These are phyloP conservation scores for Monopterus albus DNA, from an alignment of 2,113 vertebrate species.

Conservation along the genomic window DNA sequence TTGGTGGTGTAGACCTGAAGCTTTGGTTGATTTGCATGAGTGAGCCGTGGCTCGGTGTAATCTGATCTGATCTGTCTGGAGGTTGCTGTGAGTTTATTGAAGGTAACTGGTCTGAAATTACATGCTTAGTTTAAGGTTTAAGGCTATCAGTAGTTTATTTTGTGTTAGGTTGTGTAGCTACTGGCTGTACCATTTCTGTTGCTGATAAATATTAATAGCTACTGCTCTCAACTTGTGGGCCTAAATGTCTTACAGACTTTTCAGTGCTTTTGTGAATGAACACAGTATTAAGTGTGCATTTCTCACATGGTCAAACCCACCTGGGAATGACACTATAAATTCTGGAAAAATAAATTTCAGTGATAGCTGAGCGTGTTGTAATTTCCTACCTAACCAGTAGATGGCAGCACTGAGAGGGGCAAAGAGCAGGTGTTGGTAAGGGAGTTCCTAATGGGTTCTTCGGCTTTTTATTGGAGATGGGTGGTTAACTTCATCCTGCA, in stretches of 20 bases:
- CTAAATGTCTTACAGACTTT: neutral
- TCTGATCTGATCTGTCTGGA: conserved; percentile 39
- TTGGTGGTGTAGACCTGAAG: no score
- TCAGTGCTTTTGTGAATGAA: neutral
- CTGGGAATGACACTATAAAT: no score
- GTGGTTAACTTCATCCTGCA: neutral
- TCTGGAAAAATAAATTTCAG: neutral
- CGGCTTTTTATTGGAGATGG: neutral
- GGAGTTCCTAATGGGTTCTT: neutral
- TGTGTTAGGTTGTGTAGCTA: conserved; percentile 3
- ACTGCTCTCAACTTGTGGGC: neutral
- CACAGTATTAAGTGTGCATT: neutral
- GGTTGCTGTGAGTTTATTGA: conserved; percentile 18
- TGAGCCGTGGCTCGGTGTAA: conserved; percentile 1
- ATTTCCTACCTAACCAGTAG: no score
- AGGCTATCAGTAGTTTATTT: conserved; percentile 9
- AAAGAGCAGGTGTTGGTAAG: neutral
- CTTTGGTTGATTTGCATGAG: conserved; percentile 4
- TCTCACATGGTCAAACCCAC: neutral
- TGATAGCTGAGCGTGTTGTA: neutral
- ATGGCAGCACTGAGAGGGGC: neutral
- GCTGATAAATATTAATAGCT: neutral
- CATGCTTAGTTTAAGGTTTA: conserved; percentile 23
- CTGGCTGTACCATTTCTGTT: neutral
- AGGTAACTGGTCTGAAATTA: conserved; percentile 27